Base-by-base conservation (phyloP, 2,888 invertebrate genomes). In the Stratiomys singularior region DNA sequence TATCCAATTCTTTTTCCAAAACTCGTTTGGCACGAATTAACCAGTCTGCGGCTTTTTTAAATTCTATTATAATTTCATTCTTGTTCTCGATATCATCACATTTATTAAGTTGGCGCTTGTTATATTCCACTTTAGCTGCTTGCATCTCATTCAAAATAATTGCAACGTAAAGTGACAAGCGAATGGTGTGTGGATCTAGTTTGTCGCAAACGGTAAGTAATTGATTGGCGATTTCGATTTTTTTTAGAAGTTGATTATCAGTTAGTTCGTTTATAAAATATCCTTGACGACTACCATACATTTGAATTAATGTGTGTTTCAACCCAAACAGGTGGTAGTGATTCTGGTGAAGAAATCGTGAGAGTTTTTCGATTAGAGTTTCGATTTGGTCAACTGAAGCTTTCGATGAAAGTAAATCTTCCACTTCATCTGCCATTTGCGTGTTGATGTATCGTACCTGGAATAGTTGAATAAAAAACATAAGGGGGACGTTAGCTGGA, bases 311-410 rank as follows among this genome's bases (percentile, higher is more conserved):
- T 0, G 94, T 93, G 86, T 96, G 96, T 82, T 94, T 93, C 9
- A 95, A 90, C 0, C 93, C 91, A 83, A 94, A 94, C 81, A 94
- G 89, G 82, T 95, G 94, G 84, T 94, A 96, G 86, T 96, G 96
- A 84, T 94, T 92, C 0, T 93, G 92, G 87, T 96, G 96, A 77
- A 96, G 87, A 82, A 96, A 93, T 79, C 91, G 91, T 1, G 92
- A 90, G 74, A 95, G 86, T 81, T 94, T 92, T 67, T 90, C 90
- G 9, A 94, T 83, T 1, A 95, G 85, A 77, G 90, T 89, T 82
- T 93, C 92, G 78, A 93, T 85, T 80, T 89, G 90, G 13, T 89
- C 88, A 11, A 90, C 89, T 0, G 84, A 83, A 0, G 92, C 91
- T 82, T 90, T 91, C 11, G 82, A 82, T 0, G 82, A 81, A 47